These are phyloP conservation scores for Macaria liturata DNA, from an alignment of 2,888 invertebrate species.

Conservation along the genomic window DNA sequence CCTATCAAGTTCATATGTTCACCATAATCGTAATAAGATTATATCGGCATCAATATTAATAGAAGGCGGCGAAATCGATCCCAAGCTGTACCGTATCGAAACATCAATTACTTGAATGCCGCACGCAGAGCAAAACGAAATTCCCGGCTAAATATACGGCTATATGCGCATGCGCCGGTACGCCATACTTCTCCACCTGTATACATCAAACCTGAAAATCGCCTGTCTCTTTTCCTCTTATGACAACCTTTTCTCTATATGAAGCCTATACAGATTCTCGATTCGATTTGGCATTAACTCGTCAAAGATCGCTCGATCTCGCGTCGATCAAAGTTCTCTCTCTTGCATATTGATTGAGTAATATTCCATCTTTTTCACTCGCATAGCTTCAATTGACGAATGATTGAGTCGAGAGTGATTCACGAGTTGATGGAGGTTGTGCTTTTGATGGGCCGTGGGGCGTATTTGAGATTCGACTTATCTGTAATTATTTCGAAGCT, in stretches of 20 bases:
- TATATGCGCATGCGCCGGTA: constrained; percentile 50
- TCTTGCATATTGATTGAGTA: constrained; percentile 49
- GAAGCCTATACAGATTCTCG: constrained; percentile 48
- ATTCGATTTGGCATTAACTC: constrained; percentile 63
- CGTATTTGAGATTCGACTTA: constrained; percentile 40
- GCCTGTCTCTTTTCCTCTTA: constrained; percentile 59
- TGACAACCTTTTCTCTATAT: constrained; percentile 30
- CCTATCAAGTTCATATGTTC: constrained; percentile 18
- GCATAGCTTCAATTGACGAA: constrained; percentile 68
- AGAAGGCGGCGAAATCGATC: constrained; percentile 41
- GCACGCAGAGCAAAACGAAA: constrained; percentile 63
- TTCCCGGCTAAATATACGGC: constrained; percentile 59
- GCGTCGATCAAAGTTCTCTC: constrained; percentile 55
- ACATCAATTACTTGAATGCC: constrained; percentile 63
- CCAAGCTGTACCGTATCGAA: constrained; percentile 60
- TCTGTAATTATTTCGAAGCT: constrained; percentile 11
- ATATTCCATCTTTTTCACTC: constrained; percentile 64
- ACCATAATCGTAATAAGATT: constrained; percentile 35
- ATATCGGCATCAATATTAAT: constrained; percentile 46
- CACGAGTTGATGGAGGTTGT: constrained; percentile 64
- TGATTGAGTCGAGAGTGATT: constrained; percentile 61
- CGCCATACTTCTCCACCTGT: constrained; percentile 57
- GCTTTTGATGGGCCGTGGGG: constrained; percentile 51
- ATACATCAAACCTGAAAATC: constrained; percentile 52
- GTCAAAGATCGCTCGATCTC: constrained; percentile 59